These are phyloP conservation scores for Arion vulgaris DNA, from an alignment of 1,140 invertebrate genomes.

Conservation along the genomic window DNA sequence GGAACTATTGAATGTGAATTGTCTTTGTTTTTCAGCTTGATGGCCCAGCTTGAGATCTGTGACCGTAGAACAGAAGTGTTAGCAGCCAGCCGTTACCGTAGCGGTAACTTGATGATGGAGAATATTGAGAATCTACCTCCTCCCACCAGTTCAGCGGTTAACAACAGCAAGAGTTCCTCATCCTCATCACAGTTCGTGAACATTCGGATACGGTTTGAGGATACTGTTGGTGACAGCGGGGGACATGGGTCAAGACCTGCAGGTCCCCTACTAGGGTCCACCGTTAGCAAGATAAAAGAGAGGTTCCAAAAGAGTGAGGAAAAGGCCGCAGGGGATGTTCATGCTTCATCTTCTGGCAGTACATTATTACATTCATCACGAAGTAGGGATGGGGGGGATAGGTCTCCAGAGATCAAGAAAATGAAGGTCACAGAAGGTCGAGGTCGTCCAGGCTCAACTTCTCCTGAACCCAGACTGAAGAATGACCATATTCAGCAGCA, in stretches of 20 bases:
- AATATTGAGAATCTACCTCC: conserved; percentile 36
- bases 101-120: conserved; percentile 45
- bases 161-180: background rate
- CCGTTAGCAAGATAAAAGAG: conserved; percentile 60
- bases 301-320: conserved; percentile 50
- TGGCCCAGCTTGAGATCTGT: conserved; percentile 35
- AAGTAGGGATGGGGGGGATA: background rate
- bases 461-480: background rate
- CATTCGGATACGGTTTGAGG: conserved; percentile 42
- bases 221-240: conserved; percentile 12
- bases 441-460: background rate
- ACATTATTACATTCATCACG: background rate
- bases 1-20: background rate
- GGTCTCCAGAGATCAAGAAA: background rate
- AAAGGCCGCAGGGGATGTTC: conserved; percentile 25
- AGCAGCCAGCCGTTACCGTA: conserved; percentile 50
- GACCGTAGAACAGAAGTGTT: conserved; percentile 50
- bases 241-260: background rate
- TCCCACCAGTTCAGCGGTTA: background rate
- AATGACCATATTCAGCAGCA: background rate
- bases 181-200: conserved; percentile 28
- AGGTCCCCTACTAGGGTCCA: conserved; percentile 46
- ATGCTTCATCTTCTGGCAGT: background rate
- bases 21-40: conserved; percentile 5
- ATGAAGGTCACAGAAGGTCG: conserved; percentile 12